Percentiles rank a stretch among this genome's conserved stretches.
These are phyloP conservation scores for Suricata suricatta DNA, from an alignment of 2,113 vertebrate genomes.

Conservation along the genomic window DNA sequence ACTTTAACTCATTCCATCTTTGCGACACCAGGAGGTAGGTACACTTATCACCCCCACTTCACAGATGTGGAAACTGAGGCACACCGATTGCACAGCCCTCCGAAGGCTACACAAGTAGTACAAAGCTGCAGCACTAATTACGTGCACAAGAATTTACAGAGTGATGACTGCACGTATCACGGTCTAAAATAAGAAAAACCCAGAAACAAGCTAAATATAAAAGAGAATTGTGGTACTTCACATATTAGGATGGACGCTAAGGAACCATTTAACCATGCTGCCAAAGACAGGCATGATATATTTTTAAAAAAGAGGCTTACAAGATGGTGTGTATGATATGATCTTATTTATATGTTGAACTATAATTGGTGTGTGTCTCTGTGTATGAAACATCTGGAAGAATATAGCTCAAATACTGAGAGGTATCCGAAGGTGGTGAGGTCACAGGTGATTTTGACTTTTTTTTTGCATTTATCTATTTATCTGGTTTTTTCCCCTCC, in stretches of 20 bases:
- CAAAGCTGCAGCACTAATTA: neutral
- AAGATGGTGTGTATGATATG: neutral
- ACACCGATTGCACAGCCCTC: neutral
- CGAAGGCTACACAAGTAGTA: neutral
- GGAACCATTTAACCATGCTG: neutral
- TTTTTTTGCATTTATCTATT: neutral
- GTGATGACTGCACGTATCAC: neutral
- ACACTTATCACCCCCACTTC: neutral
- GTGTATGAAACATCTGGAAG: neutral
- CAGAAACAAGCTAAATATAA: neutral
- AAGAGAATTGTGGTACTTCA: neutral
- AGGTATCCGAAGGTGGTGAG: neutral
- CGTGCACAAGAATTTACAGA: neutral
- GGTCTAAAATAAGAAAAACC: constrained; percentile 23
- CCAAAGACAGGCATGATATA: neutral
- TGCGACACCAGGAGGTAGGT: neutral
- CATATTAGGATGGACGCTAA: neutral
- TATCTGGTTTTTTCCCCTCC: neutral
- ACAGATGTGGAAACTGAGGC: constrained; percentile 39
- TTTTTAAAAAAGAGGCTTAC: neutral
- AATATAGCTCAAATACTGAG: neutral
- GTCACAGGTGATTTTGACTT: constrained; percentile 17
- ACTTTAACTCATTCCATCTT: constrained; percentile 23
- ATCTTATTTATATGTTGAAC: constrained; percentile 42
- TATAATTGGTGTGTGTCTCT: neutral